Percentiles rank a stretch among this genome's conserved stretches.
Conservation (phyloP, 2,797 vertebrate species). For the Lophius americanus region DNA sequence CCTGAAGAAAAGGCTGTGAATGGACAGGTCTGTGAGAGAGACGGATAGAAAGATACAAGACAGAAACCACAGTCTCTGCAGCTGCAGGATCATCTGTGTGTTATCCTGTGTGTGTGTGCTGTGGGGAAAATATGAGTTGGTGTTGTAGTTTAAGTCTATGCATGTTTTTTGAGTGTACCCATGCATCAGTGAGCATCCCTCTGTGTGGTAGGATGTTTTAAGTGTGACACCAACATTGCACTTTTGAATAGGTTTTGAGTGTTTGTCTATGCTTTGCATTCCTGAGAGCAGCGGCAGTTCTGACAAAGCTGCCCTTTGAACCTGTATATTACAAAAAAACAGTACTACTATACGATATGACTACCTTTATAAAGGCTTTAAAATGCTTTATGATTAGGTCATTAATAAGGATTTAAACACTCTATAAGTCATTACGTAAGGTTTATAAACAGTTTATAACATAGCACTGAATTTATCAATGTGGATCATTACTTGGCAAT, state of each 20-base stretch:
- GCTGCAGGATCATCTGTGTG: not conserved
- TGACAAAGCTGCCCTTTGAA: conserved; percentile 8
- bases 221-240: conserved; percentile 11
- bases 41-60: conserved; percentile 20
- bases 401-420: too few species aligned
- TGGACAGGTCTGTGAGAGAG: conserved; percentile 53
- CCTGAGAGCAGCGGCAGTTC: conserved; percentile 19
- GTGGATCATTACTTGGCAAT: too few species aligned
- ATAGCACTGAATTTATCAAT: too few species aligned
- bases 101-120: not conserved
- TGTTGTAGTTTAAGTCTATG: not conserved
- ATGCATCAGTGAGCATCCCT: not conserved
- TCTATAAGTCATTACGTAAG: too few species aligned
- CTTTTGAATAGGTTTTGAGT: conserved; percentile 17
- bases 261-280: conserved; percentile 31
- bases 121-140: not conserved
- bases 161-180: conserved; percentile 5
- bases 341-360: too few species aligned
- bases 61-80: conserved; percentile 17
- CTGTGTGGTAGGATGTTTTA: not conserved
- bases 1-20: conserved; percentile 47
- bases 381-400: too few species aligned
- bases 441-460: too few species aligned
- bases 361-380: too few species aligned
- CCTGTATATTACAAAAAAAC: not conserved